These are phyloP conservation scores for Aviceda subcristata DNA, from an alignment of 2,113 vertebrate species.

Conservation along the genomic window DNA sequence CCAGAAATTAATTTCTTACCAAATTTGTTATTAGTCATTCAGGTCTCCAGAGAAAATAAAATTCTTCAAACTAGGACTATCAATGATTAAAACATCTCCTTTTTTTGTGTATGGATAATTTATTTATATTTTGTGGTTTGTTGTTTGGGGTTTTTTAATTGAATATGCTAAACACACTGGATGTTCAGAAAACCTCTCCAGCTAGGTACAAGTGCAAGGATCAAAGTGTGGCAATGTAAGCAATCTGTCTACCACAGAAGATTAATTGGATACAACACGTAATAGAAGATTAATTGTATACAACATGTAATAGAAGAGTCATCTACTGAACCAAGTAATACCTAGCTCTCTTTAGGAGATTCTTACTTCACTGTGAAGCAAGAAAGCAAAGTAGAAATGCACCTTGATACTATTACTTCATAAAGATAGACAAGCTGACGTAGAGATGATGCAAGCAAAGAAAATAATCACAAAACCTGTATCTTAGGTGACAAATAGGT, in stretches of 20 bases:
- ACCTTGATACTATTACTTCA: neutral
- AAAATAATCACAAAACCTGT: neutral
- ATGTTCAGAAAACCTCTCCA: neutral
- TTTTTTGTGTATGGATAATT: neutral
- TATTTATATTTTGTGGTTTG: neutral
- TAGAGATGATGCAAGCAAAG: neutral
- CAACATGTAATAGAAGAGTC: neutral
- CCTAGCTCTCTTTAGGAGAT: neutral
- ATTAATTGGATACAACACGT: neutral
- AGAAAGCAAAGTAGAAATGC: neutral
- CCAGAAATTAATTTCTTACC: neutral
- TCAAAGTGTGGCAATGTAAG: neutral
- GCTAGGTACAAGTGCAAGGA: neutral
- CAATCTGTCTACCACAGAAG: neutral
- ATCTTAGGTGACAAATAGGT: neutral
- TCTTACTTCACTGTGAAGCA: neutral
- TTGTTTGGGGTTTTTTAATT: neutral
- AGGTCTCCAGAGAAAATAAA: neutral
- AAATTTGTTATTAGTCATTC: neutral
- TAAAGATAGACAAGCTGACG: neutral
- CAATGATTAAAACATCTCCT: neutral
- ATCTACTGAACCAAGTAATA: neutral
- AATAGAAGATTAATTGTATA: neutral
- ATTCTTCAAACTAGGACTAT: neutral
- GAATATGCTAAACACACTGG: neutral